These are phyloP conservation scores for Sapajus apella DNA, from an alignment of 2,113 vertebrate genomes.

Conservation along the genomic window DNA sequence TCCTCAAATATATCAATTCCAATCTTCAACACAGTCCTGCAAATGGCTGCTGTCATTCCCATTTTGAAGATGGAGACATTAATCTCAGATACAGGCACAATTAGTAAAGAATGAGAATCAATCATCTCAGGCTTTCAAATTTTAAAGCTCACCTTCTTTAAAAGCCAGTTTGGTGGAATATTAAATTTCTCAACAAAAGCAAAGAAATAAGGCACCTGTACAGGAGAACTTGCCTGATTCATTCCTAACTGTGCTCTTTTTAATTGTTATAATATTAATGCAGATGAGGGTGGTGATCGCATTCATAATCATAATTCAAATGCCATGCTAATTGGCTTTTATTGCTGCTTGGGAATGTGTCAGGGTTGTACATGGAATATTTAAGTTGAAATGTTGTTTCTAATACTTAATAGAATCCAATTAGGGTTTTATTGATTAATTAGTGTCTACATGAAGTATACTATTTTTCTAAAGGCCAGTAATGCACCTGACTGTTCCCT, in stretches of 20 bases:
- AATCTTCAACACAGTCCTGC: not conserved
- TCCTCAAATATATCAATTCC: not conserved
- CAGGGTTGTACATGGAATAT: conserved; percentile 60
- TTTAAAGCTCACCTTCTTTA: not conserved
- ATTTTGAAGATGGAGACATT: not conserved
- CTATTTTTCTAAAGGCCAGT: conserved; percentile 79
- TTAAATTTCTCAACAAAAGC: not conserved
- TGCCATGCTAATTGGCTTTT: conserved; percentile 19
- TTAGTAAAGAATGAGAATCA: not conserved
- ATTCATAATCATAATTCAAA: conserved; percentile 59
- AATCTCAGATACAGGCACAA: not conserved
- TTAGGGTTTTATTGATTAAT: conserved; percentile 80
- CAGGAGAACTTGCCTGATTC: not conserved
- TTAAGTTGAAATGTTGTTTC: conserved; percentile 71
- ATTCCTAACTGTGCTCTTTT: conserved; percentile 15
- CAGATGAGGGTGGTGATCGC: not conserved
- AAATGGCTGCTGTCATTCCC: not conserved
- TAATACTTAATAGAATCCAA: conserved; percentile 48
- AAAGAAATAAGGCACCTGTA: not conserved
- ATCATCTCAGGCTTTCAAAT: not conserved
- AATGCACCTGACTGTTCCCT: conserved; percentile 73
- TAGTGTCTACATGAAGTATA: conserved; percentile 70
- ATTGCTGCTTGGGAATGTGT: conserved; percentile 50
- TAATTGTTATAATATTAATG: conserved; percentile 46
- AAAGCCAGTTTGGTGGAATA: not conserved